Conservation (phyloP, 2,113 vertebrate species). For the Neolamprologus fasciatus region DNA sequence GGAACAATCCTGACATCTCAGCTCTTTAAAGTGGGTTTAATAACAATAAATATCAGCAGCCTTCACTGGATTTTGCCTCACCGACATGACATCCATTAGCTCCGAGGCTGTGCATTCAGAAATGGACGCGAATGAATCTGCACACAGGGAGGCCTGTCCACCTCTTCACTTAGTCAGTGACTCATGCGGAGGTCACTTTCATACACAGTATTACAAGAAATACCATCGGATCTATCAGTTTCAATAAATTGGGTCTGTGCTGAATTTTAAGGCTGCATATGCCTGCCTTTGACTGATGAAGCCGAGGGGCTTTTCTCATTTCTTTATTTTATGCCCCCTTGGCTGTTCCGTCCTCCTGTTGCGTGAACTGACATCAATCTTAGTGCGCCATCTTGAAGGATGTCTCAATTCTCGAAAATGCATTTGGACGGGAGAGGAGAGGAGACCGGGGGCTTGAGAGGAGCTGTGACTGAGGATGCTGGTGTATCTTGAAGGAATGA, state of each 20-base stretch:
- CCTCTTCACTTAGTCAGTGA: slow-evolving; percentile 20
- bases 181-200: slow-evolving; percentile 15
- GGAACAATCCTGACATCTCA: not conserved
- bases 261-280: not conserved
- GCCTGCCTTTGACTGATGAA: not conserved
- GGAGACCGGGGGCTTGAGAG: fast-evolving
- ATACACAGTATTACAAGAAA: not conserved
- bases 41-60: not conserved
- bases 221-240: not conserved
- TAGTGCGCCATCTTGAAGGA: not conserved
- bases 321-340: not conserved
- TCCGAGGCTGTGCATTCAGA: not conserved
- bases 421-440: not conserved
- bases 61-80: not conserved
- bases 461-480: not conserved
- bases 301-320: not conserved
- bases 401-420: not conserved
- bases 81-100: not conserved
- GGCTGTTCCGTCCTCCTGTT: not conserved
- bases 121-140: not conserved
- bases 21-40: not conserved
- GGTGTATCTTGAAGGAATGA: not conserved
- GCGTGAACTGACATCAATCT: not conserved
- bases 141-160: not conserved
- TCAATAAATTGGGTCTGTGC: not conserved